Evolutionary conservation across 2,888 invertebrate genomes (phyloP).

Genomic region (Dioctria rufipes): DNA sequence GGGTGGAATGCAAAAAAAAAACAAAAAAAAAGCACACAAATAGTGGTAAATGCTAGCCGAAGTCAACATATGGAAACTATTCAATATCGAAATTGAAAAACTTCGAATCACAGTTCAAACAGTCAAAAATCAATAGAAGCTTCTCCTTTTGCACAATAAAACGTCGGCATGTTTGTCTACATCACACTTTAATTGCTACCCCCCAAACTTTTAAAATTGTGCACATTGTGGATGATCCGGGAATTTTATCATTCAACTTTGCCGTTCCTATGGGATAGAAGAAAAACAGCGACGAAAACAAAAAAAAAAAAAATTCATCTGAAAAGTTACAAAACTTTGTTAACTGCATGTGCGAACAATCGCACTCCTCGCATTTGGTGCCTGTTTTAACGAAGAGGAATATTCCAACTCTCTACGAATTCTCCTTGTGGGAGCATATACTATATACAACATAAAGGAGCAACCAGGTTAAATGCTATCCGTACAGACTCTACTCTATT

Average conservation of each 20-base stretch:
- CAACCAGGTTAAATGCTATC: conserved; percentile 21
- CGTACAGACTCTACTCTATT: neutral
- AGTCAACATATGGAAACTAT: conserved; percentile 49
- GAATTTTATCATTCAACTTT: conserved; percentile 35
- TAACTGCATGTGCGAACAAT: conserved; percentile 10
- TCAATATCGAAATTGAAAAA: conserved; percentile 50
- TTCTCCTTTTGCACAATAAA: neutral
- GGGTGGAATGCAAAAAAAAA: neutral
- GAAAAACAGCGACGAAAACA: too few relatives aligned
- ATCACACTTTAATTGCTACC: conserved; percentile 38
- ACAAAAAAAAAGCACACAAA: too few relatives aligned
- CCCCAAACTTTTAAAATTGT: conserved; percentile 24
- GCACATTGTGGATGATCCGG: conserved; percentile 27
- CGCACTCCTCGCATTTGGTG: neutral
- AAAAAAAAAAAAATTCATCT: neutral
- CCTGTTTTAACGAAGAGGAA: conserved; percentile 15
- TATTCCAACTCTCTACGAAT: neutral
- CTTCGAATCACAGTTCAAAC: conserved; percentile 45
- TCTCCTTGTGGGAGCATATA: neutral
- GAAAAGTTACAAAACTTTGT: conserved; percentile 20
- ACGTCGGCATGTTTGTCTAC: conserved; percentile 20
- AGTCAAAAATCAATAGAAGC: conserved; percentile 21
- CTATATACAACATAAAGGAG: neutral
- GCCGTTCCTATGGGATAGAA: conserved; percentile 3
- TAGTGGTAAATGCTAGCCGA: conserved; percentile 28